phyloP scores from a whole-genome alignment of 2,797 vertebrate species.

The Geotrypetes seraphini region DNA sequence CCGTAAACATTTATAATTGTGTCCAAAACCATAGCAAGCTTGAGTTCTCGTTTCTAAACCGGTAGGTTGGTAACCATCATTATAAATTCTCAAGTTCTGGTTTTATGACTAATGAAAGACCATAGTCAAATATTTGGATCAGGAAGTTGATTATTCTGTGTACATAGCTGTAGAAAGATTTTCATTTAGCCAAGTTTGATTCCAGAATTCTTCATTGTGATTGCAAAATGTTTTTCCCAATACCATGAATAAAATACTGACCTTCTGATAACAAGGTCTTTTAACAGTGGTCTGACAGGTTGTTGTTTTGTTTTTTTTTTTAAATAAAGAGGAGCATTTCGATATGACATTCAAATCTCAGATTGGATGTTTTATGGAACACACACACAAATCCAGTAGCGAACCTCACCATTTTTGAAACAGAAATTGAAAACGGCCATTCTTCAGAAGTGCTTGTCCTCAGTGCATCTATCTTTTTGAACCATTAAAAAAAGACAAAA shows the following conservation, averaged over 20 bases:
- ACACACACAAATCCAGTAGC: no score
- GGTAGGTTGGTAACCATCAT: constrained; percentile 13
- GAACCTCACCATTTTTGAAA: no score
- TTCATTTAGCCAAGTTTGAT: constrained; percentile 23
- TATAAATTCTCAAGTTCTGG: constrained; percentile 20
- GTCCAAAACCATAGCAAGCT: constrained; percentile 50
- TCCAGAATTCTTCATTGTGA: constrained; percentile 37
- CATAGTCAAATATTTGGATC: constrained; percentile 7
- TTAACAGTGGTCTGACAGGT: no score
- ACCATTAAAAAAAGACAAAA: no score
- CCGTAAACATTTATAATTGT: constrained; percentile 61
- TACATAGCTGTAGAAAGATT: constrained; percentile 25
- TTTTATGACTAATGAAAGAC: constrained; percentile 25
- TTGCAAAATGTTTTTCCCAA: constrained; percentile 21
- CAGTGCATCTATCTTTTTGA: no score
- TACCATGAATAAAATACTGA: constrained; percentile 9
- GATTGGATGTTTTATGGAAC: no score
- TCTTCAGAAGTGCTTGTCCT: no score
- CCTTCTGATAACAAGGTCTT: no score
- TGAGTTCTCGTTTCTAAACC: constrained; percentile 24
- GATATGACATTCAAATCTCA: no score
- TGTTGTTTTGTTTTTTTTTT: no score
- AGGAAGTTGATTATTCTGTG: constrained; percentile 27
- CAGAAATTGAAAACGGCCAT: no score
- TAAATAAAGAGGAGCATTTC: no score